Base-by-base conservation (phyloP, 2,113 vertebrate species). In the Monarcha castaneiventris region DNA sequence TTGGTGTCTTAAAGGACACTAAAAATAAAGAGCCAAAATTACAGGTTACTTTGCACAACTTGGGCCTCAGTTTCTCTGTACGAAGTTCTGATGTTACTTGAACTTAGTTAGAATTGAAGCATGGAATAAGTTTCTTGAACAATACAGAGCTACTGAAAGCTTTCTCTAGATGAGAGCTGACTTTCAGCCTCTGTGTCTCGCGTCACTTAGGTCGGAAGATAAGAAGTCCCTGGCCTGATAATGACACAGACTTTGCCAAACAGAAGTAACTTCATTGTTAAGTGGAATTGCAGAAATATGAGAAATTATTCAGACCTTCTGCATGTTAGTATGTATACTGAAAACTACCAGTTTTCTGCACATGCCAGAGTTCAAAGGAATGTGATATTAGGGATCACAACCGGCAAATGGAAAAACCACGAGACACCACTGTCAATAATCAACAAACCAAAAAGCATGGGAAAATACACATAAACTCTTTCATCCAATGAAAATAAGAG, bases 11-110 rank as follows among this genome's bases (percentile, higher is more conserved):
- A 83, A 90, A 59, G 49, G 67, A n/a, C 63, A 62, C 91, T 96
- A 94, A 96, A 96, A 96, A 96, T 96, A 96, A 59, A 90, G 93
- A 96, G 66, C 63, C 85, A 91, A 93, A 95, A 96, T 97, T 95
- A 84, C 80, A 92, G 92, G 84, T 84, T 95, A 55, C 61, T 96
- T 78, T 80, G 51, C 43, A 67, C n/a, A 84, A 69, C 55, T 91
- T 64, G 81, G 48, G 72, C 74, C 93, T 93, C 89, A 85, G 78
- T 97, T 95, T 94, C 91, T 93, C 69, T 64, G 56, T 41, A 81
- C 37, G 13, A 79, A 78, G 66, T 93, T 78, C 79, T 95, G 91
- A 52, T 66, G 56, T 58, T 78, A 81, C 82, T 91, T 86, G 56
- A 62, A 80, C 18, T 92, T 81, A 37, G 21, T 84, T 76, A 25